Conservation (phyloP, 2,797 vertebrate species). For the Leuciscus waleckii region DNA sequence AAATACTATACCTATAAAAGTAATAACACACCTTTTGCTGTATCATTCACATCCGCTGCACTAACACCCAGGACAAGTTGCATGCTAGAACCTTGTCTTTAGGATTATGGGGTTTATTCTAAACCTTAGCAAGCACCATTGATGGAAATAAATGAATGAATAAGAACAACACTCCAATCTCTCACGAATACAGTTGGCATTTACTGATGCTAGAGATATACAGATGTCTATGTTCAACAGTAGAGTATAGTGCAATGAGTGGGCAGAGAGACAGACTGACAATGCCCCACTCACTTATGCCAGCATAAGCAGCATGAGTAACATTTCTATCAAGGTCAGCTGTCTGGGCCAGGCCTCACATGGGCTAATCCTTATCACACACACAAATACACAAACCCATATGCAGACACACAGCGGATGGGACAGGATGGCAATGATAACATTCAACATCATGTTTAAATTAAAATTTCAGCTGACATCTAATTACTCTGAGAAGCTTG, state of each 20-base stretch:
- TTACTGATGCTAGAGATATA: neutral
- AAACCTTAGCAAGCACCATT: neutral
- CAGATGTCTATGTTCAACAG: neutral
- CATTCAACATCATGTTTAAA: constrained; percentile 37
- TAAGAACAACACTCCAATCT: neutral
- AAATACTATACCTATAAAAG: neutral
- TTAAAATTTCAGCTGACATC: neutral
- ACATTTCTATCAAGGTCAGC: constrained; percentile 54
- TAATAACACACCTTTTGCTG: neutral
- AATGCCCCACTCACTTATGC: constrained; percentile 2
- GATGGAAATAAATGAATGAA: neutral
- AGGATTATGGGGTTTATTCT: constrained; percentile 39
- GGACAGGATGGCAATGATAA: constrained; percentile 41
- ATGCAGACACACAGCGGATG: constrained; percentile 41
- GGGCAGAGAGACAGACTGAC: constrained; percentile 10
- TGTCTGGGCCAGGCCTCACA: constrained; percentile 47
- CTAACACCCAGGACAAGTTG: neutral
- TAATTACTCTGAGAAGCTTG: constrained; percentile 28
- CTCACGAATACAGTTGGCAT: neutral
- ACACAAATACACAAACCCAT: constrained; percentile 54
- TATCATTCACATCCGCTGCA: neutral
- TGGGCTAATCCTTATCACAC: constrained; percentile 47
- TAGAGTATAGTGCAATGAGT: neutral
- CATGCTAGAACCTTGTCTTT: neutral
- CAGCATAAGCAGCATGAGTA: constrained; percentile 18